Evolutionary conservation across 2,888 invertebrate genomes (phyloP).

Genomic region (Octodonta nipae): DNA sequence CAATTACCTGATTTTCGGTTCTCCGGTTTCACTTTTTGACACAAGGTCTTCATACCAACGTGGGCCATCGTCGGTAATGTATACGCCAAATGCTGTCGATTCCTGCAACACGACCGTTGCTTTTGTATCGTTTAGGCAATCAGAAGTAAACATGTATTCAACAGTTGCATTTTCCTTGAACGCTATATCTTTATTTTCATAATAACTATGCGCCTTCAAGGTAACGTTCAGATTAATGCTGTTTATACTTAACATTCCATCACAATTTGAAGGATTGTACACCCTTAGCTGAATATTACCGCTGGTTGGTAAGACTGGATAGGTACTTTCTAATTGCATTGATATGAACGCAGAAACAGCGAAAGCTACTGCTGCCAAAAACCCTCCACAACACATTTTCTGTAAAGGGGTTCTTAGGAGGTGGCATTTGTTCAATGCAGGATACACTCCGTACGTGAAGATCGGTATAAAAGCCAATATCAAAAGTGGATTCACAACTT

Average conservation of each 20-base stretch:
- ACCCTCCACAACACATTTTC: conserved; percentile 75
- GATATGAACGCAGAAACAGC: conserved; percentile 79
- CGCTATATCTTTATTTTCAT: conserved; percentile 9
- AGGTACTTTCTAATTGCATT: conserved; percentile 57
- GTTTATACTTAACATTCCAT: not conserved
- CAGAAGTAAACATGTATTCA: conserved; percentile 7
- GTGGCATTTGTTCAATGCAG: conserved; percentile 52
- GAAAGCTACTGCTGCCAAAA: conserved; percentile 75
- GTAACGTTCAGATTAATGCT: not conserved
- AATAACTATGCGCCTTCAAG: conserved; percentile 7
- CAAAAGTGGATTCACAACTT: conserved; percentile 77
- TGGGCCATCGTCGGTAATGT: conserved; percentile 10
- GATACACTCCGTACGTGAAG: conserved; percentile 70
- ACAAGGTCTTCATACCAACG: conserved; percentile 33
- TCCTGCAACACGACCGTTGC: conserved; percentile 8
- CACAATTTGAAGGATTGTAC: conserved; percentile 59
- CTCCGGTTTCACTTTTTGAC: conserved; percentile 42
- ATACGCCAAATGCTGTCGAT: conserved; percentile 16
- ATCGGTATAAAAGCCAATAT: conserved; percentile 76
- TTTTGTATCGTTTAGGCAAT: not conserved
- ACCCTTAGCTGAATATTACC: conserved; percentile 53
- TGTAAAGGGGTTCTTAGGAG: conserved; percentile 67
- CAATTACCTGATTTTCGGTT: conserved; percentile 41
- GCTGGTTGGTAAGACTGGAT: conserved; percentile 42
- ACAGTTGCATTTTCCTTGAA: conserved; percentile 5